Conservation (phyloP, 1,140 invertebrate species). For the Ostrea denselamellosa region DNA sequence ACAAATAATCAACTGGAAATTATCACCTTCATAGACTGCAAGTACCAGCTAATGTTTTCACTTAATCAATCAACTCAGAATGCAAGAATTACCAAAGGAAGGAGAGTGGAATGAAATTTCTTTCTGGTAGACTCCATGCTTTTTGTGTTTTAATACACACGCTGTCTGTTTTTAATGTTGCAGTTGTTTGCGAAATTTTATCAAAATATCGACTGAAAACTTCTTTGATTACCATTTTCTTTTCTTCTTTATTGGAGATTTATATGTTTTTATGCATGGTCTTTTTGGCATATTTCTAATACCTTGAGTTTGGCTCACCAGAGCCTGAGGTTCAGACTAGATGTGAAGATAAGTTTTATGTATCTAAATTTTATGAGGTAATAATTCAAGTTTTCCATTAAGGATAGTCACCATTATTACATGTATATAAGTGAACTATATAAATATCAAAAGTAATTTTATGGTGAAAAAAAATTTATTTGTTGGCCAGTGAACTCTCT, state of each 20-base stretch:
- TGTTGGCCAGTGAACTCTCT: no score
- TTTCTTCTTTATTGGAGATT: constrained; percentile 19
- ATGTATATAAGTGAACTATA: no score
- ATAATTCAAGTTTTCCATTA: no score
- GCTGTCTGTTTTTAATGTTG: neutral
- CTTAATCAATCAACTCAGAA: neutral
- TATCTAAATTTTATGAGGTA: no score
- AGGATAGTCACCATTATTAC: no score
- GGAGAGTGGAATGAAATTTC: neutral
- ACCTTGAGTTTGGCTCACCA: neutral
- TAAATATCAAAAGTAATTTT: no score
- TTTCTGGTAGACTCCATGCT: neutral
- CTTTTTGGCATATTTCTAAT: constrained; percentile 1
- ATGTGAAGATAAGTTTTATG: no score
- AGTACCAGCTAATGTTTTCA: constrained; percentile 1
- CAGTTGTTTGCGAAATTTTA: neutral
- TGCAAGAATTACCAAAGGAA: constrained; percentile 16
- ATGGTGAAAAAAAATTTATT: no score
- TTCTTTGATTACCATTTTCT: constrained; percentile 12
- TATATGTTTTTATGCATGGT: neutral
- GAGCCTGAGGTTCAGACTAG: no score
- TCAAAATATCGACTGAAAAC: neutral
- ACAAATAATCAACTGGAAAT: neutral
- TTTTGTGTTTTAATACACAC: neutral
- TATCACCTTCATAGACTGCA: neutral